A percentile compares a stretch with the other conserved stretches of the same genome.
Conservation (phyloP, 1,140 invertebrate genomes). For the Cryptotermes secundus region DNA sequence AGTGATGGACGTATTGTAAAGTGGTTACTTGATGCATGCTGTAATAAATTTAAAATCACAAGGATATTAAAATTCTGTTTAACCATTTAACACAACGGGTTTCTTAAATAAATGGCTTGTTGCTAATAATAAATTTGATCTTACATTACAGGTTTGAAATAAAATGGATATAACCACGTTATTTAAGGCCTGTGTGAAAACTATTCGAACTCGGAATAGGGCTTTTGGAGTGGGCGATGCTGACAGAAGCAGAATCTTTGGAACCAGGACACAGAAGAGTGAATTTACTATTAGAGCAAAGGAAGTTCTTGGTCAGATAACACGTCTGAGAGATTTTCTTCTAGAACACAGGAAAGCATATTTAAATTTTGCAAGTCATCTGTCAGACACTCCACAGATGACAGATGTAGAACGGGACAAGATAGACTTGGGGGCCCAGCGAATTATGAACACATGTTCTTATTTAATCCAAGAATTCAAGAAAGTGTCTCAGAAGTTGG, state of each 20-base stretch:
- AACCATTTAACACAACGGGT: too few relatives aligned
- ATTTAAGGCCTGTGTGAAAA: constrained; percentile 83
- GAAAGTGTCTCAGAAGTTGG: constrained; percentile 54
- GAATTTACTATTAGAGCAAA: constrained; percentile 70
- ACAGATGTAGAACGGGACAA: constrained; percentile 78
- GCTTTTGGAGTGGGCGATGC: constrained; percentile 56
- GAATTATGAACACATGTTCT: constrained; percentile 79
- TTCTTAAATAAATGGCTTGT: too few relatives aligned
- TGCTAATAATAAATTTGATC: too few relatives aligned
- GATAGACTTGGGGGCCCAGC: constrained; percentile 80
- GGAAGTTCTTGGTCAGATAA: constrained; percentile 77
- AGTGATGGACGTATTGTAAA: too few relatives aligned
- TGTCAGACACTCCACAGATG: constrained; percentile 67
- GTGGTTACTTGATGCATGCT: too few relatives aligned
- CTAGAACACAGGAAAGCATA: constrained; percentile 82
- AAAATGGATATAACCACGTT: constrained; percentile 60
- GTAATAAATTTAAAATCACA: too few relatives aligned
- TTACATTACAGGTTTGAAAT: too few relatives aligned
- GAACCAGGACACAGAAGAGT: constrained; percentile 52
- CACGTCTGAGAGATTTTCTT: constrained; percentile 75
- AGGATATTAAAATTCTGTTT: too few relatives aligned
- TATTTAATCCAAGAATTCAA: constrained; percentile 74
- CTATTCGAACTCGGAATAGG: constrained; percentile 75
- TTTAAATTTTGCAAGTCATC: constrained; percentile 74
- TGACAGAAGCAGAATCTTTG: constrained; percentile 54